A percentile compares a stretch with the other conserved stretches of the same genome.
phyloP scores from a whole-genome alignment of 2,113 vertebrate species.

The Peromyscus maniculatus region DNA sequence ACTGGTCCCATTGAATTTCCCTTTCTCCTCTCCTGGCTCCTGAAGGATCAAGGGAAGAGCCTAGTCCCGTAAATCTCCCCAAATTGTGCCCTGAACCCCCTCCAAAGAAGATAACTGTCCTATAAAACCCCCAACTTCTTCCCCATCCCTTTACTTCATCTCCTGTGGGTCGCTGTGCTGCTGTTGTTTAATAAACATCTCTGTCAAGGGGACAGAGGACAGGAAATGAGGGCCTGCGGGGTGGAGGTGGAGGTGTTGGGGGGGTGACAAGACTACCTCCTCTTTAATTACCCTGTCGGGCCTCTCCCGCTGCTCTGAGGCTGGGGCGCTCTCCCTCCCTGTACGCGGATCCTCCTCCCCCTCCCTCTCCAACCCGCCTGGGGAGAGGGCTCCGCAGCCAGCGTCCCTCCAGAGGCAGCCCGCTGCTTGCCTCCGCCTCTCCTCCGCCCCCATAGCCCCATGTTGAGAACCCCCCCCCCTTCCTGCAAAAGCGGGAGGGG shows the following conservation, averaged over 20 bases:
- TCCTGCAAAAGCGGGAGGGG: slow-evolving; percentile 43
- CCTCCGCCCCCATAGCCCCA: slow-evolving; percentile 61
- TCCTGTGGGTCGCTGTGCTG: slow-evolving; percentile 57
- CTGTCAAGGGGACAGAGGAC: slow-evolving; percentile 69
- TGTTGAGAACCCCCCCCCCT: slow-evolving; percentile 32
- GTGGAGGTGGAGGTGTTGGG: slow-evolving; percentile 62
- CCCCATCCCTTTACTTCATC: slow-evolving; percentile 23
- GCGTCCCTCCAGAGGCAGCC: slow-evolving; percentile 73
- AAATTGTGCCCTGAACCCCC: background rate
- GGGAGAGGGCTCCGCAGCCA: slow-evolving; percentile 79
- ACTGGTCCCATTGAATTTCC: background rate
- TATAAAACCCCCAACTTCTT: slow-evolving; percentile 30
- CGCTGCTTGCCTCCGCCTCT: slow-evolving; percentile 44
- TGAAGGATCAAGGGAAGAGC: background rate
- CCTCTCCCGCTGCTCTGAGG: slow-evolving; percentile 27
- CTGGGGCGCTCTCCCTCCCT: background rate
- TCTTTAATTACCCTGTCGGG: slow-evolving; percentile 59
- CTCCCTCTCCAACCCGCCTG: slow-evolving; percentile 62
- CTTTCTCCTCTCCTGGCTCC: background rate
- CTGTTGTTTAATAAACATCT: slow-evolving; percentile 79
- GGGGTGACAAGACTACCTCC: slow-evolving; percentile 45
- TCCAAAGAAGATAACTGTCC: background rate
- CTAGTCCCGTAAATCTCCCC: background rate
- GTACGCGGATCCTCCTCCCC: background rate
- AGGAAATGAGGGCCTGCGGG: slow-evolving; percentile 68